phyloP scores from a whole-genome alignment of 2,797 vertebrate genomes.

The Pseudomugil tenellus region DNA sequence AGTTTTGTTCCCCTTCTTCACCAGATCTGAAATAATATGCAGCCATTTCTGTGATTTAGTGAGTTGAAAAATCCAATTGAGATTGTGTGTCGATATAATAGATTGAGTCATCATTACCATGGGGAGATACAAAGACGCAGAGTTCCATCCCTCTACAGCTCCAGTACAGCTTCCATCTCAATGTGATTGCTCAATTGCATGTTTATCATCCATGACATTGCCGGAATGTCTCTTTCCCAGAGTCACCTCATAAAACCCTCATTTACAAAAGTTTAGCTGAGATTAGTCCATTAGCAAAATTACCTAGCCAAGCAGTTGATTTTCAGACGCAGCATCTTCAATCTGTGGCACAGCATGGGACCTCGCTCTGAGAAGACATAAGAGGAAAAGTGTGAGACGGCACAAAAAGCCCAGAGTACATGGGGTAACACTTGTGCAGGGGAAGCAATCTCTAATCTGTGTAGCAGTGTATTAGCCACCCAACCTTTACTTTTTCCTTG shows the following conservation, averaged over 20 bases:
- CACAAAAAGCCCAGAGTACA: constrained; percentile 8
- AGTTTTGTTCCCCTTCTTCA: constrained; percentile 51
- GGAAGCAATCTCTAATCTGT: constrained; percentile 38
- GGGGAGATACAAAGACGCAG: constrained; percentile 60
- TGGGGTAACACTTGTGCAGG: constrained; percentile 12
- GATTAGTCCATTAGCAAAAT: constrained; percentile 87
- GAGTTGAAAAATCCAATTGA: constrained; percentile 71
- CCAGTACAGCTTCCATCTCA: constrained; percentile 66
- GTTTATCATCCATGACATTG: constrained; percentile 85
- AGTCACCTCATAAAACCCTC: constrained; percentile 84
- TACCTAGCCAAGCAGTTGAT: constrained; percentile 85
- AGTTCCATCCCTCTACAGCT: constrained; percentile 68
- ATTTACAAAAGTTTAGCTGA: constrained; percentile 84
- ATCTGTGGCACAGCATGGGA: constrained; percentile 82
- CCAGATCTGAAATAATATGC: constrained; percentile 55
- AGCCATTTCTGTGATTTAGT: constrained; percentile 75
- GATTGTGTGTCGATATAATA: constrained; percentile 73
- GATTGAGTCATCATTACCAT: constrained; percentile 73
- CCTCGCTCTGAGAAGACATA: constrained; percentile 58
- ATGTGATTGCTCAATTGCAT: constrained; percentile 81
- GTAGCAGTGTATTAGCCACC: constrained; percentile 29
- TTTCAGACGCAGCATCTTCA: constrained; percentile 81
- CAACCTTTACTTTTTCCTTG: constrained; percentile 52
- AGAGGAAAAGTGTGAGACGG: constrained; percentile 45
- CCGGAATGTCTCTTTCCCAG: constrained; percentile 76